Conservation (phyloP, 2,888 invertebrate species). For the Polyommatus iphigenia region DNA sequence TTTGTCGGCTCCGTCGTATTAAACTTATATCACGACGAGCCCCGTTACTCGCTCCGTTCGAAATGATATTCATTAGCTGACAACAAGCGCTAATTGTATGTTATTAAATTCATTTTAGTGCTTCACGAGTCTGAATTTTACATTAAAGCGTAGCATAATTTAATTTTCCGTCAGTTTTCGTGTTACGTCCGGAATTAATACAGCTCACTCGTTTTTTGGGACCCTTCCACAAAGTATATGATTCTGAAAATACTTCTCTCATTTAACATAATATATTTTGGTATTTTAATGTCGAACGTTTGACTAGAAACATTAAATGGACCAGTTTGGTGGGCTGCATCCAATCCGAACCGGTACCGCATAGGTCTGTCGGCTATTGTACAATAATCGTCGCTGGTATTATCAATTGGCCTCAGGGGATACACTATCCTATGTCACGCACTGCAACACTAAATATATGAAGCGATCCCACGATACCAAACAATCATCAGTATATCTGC, state of each 20-base stretch:
- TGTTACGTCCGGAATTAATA: background rate
- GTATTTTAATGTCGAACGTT: background rate
- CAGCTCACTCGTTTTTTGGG: background rate
- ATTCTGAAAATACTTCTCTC: background rate
- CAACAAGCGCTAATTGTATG: background rate
- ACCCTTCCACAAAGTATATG: background rate
- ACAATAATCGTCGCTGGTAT: background rate
- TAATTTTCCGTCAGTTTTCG: background rate
- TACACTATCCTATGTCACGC: slow-evolving; percentile 1
- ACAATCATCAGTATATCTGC: background rate
- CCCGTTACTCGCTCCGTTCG: slow-evolving; percentile 1
- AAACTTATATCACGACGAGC: background rate
- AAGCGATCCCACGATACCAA: background rate
- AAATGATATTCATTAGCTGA: slow-evolving; percentile 25
- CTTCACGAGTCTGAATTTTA: background rate
- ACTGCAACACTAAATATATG: background rate
- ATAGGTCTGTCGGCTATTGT: background rate
- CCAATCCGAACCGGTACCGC: slow-evolving; percentile 14
- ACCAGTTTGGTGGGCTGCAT: slow-evolving; percentile 5
- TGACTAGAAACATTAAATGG: background rate
- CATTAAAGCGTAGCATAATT: slow-evolving; percentile 17
- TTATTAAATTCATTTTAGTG: slow-evolving; percentile 16
- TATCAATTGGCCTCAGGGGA: background rate
- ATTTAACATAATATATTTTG: background rate
- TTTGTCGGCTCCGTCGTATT: slow-evolving; percentile 48